Conservation (phyloP, 2,797 vertebrate species). For the Botia kubotai region DNA sequence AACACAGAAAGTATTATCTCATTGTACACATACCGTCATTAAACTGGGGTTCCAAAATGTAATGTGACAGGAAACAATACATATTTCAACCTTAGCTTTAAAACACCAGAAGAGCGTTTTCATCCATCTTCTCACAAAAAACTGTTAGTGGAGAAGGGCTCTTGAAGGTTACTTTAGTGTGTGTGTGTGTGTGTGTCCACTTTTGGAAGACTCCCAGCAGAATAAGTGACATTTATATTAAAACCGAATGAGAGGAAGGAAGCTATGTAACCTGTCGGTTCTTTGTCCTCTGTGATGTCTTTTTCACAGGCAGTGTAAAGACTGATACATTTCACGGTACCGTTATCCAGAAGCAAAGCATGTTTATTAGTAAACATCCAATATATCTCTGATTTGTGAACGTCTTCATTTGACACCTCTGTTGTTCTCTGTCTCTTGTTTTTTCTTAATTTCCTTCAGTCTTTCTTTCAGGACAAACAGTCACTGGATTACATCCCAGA, state of each 20-base stretch:
- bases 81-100: no score
- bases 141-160: background rate
- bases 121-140: background rate
- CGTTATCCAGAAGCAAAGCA: background rate
- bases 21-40: no score
- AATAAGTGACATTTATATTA: conserved; percentile 52
- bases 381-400: no score
- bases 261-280: conserved; percentile 9
- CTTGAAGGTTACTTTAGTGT: conserved; percentile 14
- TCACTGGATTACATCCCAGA: conserved; percentile 42
- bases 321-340: background rate
- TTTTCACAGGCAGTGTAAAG: background rate
- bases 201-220: conserved; percentile 43
- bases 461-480: background rate
- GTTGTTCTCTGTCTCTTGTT: background rate
- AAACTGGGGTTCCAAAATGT: no score
- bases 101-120: background rate
- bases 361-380: background rate
- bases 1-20: no score
- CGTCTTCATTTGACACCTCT: background rate
- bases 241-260: background rate
- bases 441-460: background rate
- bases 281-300: background rate
- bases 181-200: background rate
- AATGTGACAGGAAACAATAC: no score